phyloP scores from a whole-genome alignment of 2,888 invertebrate genomes.

The Trachelus stipa region DNA sequence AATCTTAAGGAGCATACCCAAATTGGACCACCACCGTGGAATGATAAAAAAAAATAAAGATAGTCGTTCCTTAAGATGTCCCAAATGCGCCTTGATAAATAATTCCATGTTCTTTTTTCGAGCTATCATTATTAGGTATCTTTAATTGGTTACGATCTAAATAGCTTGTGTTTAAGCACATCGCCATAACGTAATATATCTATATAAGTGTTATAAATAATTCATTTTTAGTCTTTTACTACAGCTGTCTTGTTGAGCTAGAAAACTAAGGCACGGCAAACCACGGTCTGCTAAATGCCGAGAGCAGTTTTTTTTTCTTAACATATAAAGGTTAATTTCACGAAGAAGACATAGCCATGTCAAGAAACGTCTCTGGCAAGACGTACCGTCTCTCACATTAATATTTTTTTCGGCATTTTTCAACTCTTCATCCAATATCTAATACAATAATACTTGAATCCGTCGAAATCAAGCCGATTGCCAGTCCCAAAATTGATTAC shows the following conservation, averaged over 20 bases:
- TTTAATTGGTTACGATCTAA: constrained; percentile 7
- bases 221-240: constrained; percentile 14
- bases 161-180: background rate
- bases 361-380: background rate
- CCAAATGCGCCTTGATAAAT: background rate
- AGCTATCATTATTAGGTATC: background rate
- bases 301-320: background rate
- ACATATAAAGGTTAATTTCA: background rate
- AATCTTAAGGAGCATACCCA: constrained; percentile 19
- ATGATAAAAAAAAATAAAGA: background rate
- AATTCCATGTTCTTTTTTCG: background rate
- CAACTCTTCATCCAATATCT: background rate
- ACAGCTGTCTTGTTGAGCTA: constrained; percentile 8
- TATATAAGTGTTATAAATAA: constrained; percentile 3
- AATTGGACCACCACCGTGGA: constrained; percentile 21
- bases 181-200: background rate
- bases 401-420: background rate
- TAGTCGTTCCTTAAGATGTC: constrained; percentile 1
- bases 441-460: background rate
- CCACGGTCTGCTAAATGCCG: background rate
- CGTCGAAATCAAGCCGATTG: background rate
- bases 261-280: background rate
- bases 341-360: background rate
- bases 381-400: background rate
- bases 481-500: background rate